Evolutionary conservation across 2,797 vertebrate genomes (phyloP).

Genomic region (Scomberomorus guttatus): DNA sequence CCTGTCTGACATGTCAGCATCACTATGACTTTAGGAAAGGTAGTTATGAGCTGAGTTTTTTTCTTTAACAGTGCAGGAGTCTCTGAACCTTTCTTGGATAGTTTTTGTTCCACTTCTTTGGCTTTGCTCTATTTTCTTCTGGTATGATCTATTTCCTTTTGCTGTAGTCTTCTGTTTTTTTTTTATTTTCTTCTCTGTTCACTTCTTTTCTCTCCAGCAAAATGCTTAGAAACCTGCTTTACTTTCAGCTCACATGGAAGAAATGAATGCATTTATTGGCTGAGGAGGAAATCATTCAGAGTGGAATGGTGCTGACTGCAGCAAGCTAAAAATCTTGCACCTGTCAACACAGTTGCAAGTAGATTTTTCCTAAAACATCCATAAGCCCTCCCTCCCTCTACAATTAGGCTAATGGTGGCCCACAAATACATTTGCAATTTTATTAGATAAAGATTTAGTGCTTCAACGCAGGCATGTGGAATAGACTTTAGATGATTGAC

Average conservation of each 20-base stretch:
- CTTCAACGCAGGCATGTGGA: background rate
- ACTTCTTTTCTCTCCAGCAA: conserved; percentile 23
- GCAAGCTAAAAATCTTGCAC: conserved; percentile 46
- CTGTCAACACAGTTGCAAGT: conserved; percentile 47
- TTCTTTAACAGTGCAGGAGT: background rate
- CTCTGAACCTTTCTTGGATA: background rate
- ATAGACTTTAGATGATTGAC: conserved; percentile 14
- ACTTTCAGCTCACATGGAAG: conserved; percentile 29
- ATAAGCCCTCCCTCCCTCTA: conserved; percentile 15
- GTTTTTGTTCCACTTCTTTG: conserved; percentile 16
- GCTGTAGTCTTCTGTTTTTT: conserved; percentile 8
- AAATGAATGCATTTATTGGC: conserved; percentile 33
- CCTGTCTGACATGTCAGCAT: background rate
- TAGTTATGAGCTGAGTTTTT: background rate
- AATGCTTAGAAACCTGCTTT: conserved; percentile 25
- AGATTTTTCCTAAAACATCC: conserved; percentile 38
- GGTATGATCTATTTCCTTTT: conserved; percentile 24
- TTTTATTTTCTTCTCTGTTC: background rate
- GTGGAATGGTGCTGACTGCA: conserved; percentile 56
- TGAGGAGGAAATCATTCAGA: conserved; percentile 47
- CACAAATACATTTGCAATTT: conserved; percentile 44
- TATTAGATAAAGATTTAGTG: conserved; percentile 48
- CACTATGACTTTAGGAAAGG: background rate
- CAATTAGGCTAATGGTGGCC: conserved; percentile 67
- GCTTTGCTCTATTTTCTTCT: conserved; percentile 29